Evolutionary conservation across 2,888 invertebrate species (phyloP).

Genomic region (Clunio marinus): DNA sequence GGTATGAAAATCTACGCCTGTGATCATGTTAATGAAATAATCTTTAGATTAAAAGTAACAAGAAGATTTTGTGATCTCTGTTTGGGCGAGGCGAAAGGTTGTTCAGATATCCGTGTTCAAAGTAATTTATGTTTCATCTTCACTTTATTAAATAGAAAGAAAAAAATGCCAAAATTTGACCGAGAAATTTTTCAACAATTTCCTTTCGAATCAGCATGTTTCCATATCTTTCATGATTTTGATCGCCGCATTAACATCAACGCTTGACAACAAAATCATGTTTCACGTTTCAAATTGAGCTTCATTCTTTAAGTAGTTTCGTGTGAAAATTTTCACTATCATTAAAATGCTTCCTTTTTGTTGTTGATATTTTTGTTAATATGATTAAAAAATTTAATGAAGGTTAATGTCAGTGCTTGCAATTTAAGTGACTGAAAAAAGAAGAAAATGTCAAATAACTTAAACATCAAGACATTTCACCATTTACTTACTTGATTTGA

Average conservation of each 20-base stretch:
- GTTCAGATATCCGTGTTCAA: neutral
- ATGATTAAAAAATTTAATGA: neutral
- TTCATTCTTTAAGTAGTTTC: too few relatives aligned
- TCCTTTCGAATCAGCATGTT: too few relatives aligned
- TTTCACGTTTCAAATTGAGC: neutral
- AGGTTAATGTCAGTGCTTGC: neutral
- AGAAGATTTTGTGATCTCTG: too few relatives aligned
- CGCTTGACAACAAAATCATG: neutral
- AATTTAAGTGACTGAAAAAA: neutral
- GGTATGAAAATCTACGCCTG: neutral
- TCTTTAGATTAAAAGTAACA: too few relatives aligned
- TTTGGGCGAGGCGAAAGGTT: neutral
- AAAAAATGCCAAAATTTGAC: too few relatives aligned
- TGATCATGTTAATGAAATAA: constrained; percentile 4
- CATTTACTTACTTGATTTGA: too few relatives aligned
- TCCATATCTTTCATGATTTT: too few relatives aligned
- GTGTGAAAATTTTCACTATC: neutral
- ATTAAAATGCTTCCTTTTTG: neutral
- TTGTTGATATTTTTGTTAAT: neutral
- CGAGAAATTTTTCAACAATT: too few relatives aligned
- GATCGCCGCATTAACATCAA: too few relatives aligned
- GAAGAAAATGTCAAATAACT: too few relatives aligned
- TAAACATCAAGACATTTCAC: too few relatives aligned
- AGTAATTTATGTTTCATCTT: neutral
- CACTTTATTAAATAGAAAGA: neutral